phyloP scores from a whole-genome alignment of 2,888 invertebrate species.

The Volucella inflata region DNA sequence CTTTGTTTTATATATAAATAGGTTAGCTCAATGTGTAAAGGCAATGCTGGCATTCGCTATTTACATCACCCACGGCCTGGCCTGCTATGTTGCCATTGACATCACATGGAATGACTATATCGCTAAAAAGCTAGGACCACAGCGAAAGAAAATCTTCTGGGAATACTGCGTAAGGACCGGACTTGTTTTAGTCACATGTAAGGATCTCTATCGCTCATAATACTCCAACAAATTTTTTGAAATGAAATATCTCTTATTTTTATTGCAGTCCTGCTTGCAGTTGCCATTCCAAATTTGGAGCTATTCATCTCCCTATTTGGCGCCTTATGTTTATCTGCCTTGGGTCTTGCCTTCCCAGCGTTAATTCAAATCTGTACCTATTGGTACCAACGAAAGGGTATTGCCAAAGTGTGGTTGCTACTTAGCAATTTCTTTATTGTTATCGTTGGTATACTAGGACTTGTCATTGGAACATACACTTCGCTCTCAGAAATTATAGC shows the following conservation, averaged over 20 bases:
- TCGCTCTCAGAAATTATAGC: slow-evolving; percentile 87
- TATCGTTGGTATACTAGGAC: slow-evolving; percentile 87
- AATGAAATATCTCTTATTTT: background rate
- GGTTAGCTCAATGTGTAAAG: slow-evolving; percentile 89
- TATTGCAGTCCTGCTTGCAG: slow-evolving; percentile 91
- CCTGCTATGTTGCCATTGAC: slow-evolving; percentile 97
- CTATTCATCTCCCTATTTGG: slow-evolving; percentile 92
- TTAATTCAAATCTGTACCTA: slow-evolving; percentile 93
- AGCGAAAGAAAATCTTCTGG: slow-evolving; percentile 86
- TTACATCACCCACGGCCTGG: slow-evolving; percentile 95
- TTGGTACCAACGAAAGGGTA: slow-evolving; percentile 88
- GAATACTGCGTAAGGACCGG: slow-evolving; percentile 91
- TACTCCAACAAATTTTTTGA: background rate
- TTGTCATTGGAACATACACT: slow-evolving; percentile 89
- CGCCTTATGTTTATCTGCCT: slow-evolving; percentile 94
- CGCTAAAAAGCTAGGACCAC: slow-evolving; percentile 86
- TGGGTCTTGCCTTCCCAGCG: slow-evolving; percentile 96
- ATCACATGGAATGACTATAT: slow-evolving; percentile 95
- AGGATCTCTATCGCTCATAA: slow-evolving; percentile 84
- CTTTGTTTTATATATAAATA: slow-evolving; percentile 78
- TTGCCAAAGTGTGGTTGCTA: slow-evolving; percentile 85
- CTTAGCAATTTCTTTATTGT: slow-evolving; percentile 87
- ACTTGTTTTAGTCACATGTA: slow-evolving; percentile 93
- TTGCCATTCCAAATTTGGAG: slow-evolving; percentile 93
- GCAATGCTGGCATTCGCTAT: slow-evolving; percentile 91